Base-by-base conservation (phyloP, 2,797 vertebrate genomes). In the Myripristis jacobus region DNA sequence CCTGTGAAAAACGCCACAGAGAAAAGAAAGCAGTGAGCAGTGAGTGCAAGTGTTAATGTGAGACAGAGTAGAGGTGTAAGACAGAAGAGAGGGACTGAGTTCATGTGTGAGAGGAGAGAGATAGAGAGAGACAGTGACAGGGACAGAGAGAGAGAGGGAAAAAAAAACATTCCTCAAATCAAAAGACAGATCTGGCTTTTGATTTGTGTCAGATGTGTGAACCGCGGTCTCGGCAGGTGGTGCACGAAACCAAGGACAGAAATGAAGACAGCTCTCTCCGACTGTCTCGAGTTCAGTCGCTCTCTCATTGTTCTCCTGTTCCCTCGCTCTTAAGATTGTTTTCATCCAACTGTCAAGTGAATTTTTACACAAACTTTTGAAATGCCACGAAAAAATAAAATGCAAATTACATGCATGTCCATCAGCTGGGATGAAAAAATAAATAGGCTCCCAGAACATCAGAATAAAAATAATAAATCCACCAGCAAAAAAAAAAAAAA, bases 191-290 rank as follows among this genome's bases (percentile, higher is more conserved):
- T n/a, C n/a, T n/a, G n/a, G n/a, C n/a, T n/a, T n/a, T n/a, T n/a
- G n/a, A n/a, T n/a, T n/a, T n/a, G 48, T 52, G 50, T 47, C 44
- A 36, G 9, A 36, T 16, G 22, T 56, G 25, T 31, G 65, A 66
- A 34, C 51, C 1, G 71, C 66, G 56, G 18, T 61, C 52, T 70
- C 48, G 0, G 72, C 52, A 73, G 69, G 83, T 53, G 64, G 69
- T 46, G 65, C 31, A 38, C n/a, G 46, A 75, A 75, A 43, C 31
- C 65, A 68, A 71, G 65, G 54, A 34, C 54, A 72, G 61, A n/a
- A 46, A 25, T 51, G 1, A 46, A 79, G 73, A 70, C 53, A 50
- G 18, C 18, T 59, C 50, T 72, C 43, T 24, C 61, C n/a, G n/a
- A 29, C 22, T 64, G 56, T 76, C 24, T 16, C 27, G 67, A 43